phyloP scores from a whole-genome alignment of 35 echinoderm and acorn worm genomes.

The Strongylocentrotus purpuratus region DNA sequence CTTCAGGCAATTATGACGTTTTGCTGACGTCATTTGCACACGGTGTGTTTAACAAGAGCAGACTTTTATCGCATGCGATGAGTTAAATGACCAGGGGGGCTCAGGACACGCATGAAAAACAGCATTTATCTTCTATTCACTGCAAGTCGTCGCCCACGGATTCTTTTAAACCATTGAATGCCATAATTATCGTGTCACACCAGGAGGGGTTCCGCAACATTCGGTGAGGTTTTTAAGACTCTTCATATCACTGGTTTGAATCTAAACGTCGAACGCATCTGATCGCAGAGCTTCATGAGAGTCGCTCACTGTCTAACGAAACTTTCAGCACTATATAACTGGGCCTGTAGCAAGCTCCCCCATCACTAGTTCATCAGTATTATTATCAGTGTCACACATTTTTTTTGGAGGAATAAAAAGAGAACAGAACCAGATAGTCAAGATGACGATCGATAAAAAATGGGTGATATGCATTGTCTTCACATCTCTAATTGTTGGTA shows the following conservation, averaged over 20 bases:
- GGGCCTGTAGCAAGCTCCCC: background rate
- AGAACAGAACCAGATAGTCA: background rate
- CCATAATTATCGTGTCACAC: background rate
- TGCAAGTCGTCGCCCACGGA: background rate
- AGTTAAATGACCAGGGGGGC: background rate
- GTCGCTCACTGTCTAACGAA: background rate
- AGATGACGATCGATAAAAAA: conserved; percentile 21
- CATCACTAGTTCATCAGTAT: background rate
- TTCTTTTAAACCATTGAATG: background rate
- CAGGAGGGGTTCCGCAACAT: background rate
- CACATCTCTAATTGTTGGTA: conserved; percentile 25
- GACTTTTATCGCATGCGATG: background rate
- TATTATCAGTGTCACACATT: background rate
- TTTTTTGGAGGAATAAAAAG: background rate
- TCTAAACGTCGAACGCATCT: background rate
- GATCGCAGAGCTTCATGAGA: background rate
- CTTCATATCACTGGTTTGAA: background rate
- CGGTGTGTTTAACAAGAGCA: background rate
- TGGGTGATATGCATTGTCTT: conserved; percentile 16
- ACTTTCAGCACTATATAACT: background rate
- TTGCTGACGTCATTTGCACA: background rate
- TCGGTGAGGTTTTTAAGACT: background rate
- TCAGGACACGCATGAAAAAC: background rate
- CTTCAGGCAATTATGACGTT: background rate
- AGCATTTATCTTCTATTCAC: background rate